These are phyloP conservation scores for Drosophila truncata DNA, from an alignment of 1,140 invertebrate genomes.

Conservation along the genomic window DNA sequence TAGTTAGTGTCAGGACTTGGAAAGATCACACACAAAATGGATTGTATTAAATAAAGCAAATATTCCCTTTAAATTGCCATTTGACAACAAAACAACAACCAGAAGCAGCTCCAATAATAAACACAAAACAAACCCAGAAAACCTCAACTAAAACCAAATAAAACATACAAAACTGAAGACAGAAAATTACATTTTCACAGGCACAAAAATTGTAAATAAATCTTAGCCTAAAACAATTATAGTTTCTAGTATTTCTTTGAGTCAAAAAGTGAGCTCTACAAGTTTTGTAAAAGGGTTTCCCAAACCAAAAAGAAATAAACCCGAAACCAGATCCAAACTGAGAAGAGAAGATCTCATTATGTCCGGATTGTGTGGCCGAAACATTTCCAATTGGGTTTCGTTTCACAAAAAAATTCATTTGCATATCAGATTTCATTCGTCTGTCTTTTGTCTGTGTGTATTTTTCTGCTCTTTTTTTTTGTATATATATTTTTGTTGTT, in stretches of 20 bases:
- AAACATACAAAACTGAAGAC: conserved; percentile 9
- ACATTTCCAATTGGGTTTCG: conserved; percentile 51
- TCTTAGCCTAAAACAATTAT: conserved; percentile 20
- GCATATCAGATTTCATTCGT: conserved; percentile 48
- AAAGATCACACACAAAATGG: neutral
- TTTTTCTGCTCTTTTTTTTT: conserved; percentile 3
- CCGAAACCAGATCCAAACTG: neutral
- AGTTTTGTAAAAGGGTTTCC: neutral
- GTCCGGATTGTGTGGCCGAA: conserved; percentile 43
- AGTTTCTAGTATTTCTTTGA: neutral
- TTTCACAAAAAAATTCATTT: conserved; percentile 31
- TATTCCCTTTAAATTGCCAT: too few species aligned
- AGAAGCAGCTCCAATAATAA: conserved; percentile 41
- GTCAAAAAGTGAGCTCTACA: neutral
- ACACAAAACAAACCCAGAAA: conserved; percentile 32
- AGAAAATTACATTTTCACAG: conserved; percentile 47
- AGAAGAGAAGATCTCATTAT: conserved; percentile 37
- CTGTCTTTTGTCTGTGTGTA: conserved; percentile 17
- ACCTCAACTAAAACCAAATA: conserved; percentile 23
- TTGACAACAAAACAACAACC: conserved; percentile 26
- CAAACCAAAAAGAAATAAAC: neutral
- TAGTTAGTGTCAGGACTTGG: neutral
- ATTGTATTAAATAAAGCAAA: neutral
- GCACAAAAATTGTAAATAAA: neutral
- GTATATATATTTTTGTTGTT: conserved; percentile 4